Percentiles rank a stretch among this genome's conserved stretches.
Evolutionary conservation across 2,797 vertebrate species (phyloP).

Genomic region (Gallirallus australis): DNA sequence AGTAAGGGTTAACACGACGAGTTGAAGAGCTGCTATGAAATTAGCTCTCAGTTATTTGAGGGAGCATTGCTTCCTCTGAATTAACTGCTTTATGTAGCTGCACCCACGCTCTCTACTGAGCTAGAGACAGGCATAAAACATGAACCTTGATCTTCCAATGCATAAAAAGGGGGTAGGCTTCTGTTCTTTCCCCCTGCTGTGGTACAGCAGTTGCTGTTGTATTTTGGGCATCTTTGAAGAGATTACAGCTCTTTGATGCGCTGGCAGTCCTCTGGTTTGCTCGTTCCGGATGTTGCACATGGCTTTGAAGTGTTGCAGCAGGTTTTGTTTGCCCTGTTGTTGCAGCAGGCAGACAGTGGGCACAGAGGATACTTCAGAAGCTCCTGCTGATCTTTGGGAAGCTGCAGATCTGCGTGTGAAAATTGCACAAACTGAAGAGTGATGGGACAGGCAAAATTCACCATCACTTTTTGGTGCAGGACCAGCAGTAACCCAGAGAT

Average conservation of each 20-base stretch:
- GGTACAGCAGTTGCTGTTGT: neutral
- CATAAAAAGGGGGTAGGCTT: neutral
- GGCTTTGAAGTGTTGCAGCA: neutral
- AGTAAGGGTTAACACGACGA: neutral
- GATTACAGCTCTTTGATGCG: neutral
- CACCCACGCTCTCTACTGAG: rapidly evolving
- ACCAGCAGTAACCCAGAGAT: neutral
- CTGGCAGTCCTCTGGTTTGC: neutral
- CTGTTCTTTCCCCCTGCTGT: neutral
- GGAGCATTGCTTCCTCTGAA: neutral
- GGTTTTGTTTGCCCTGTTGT: neutral
- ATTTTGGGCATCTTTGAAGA: neutral
- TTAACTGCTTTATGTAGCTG: neutral
- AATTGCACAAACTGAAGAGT: neutral
- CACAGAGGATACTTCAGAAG: neutral
- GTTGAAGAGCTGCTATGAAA: neutral
- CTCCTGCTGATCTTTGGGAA: neutral
- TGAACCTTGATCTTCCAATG: neutral
- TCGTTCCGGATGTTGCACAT: rapidly evolving
- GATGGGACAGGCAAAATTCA: neutral
- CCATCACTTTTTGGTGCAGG: neutral
- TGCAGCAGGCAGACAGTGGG: neutral
- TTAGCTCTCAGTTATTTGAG: no score
- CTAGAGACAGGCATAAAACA: neutral
- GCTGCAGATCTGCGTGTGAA: neutral